Evolutionary conservation across 2,888 invertebrate genomes (phyloP).

Genomic region (Prosapia bicincta): DNA sequence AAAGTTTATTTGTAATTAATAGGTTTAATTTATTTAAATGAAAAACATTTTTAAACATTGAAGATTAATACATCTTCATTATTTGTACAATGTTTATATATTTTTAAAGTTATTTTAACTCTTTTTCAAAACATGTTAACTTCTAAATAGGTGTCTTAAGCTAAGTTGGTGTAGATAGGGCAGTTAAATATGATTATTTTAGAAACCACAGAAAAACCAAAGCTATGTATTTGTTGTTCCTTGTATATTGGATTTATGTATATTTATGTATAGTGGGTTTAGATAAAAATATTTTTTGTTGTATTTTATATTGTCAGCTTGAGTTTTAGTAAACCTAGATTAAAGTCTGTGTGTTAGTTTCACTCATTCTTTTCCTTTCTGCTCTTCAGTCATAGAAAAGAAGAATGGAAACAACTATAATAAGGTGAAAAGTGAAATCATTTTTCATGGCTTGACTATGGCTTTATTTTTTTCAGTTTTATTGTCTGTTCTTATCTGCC

Average conservation of each 20-base stretch:
- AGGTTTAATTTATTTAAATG: too few relatives aligned
- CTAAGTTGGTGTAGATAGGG: background rate
- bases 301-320: background rate
- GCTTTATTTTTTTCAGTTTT: background rate
- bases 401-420: background rate
- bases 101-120: too few relatives aligned
- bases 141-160: background rate
- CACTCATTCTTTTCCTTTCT: background rate
- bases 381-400: background rate
- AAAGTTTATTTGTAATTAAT: too few relatives aligned
- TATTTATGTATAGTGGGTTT: background rate
- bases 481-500: too few relatives aligned
- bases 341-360: background rate
- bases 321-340: background rate
- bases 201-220: background rate
- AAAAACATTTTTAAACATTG: too few relatives aligned
- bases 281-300: background rate
- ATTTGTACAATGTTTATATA: too few relatives aligned
- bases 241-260: background rate
- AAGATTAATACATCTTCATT: too few relatives aligned
- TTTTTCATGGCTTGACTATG: background rate
- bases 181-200: background rate
- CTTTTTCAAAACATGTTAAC: background rate
- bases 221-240: background rate
- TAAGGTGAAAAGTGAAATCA: background rate